Percentiles rank a stretch among this genome's conserved stretches.
Conservation (phyloP, 2,797 vertebrate genomes). For the Thamnophis elegans region DNA sequence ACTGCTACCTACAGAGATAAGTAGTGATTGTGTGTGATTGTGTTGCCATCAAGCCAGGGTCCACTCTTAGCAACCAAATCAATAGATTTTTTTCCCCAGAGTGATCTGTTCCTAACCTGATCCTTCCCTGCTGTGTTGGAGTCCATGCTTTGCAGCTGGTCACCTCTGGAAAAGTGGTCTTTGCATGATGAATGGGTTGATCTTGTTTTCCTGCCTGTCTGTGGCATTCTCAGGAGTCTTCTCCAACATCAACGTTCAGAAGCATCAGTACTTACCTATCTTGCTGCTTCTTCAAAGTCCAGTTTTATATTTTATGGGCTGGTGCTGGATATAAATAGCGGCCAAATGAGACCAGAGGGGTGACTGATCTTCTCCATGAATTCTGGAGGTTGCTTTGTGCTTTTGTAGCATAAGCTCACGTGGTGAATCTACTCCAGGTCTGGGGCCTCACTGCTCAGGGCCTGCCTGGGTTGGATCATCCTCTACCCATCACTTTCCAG, state of each 20-base stretch:
- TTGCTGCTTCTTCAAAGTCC: background rate
- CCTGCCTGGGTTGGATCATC: background rate
- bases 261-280: background rate
- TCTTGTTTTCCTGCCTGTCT: background rate
- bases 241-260: background rate
- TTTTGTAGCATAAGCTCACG: background rate
- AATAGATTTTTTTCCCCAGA: background rate
- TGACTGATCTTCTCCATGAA: background rate
- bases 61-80: background rate
- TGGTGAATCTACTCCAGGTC: too few species aligned
- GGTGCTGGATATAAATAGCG: background rate
- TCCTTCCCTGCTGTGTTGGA: background rate
- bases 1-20: background rate
- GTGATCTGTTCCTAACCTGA: background rate
- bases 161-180: background rate
- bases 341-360: background rate
- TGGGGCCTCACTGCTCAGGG: background rate
- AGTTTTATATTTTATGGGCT: background rate
- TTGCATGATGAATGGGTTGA: background rate
- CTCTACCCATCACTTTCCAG: background rate
- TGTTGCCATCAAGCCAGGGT: background rate
- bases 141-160: background rate
- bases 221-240: background rate
- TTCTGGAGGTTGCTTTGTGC: background rate
- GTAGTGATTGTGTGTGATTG: background rate